phyloP scores from a whole-genome alignment of 2,113 vertebrate genomes.

The Lichenostomus cassidix region DNA sequence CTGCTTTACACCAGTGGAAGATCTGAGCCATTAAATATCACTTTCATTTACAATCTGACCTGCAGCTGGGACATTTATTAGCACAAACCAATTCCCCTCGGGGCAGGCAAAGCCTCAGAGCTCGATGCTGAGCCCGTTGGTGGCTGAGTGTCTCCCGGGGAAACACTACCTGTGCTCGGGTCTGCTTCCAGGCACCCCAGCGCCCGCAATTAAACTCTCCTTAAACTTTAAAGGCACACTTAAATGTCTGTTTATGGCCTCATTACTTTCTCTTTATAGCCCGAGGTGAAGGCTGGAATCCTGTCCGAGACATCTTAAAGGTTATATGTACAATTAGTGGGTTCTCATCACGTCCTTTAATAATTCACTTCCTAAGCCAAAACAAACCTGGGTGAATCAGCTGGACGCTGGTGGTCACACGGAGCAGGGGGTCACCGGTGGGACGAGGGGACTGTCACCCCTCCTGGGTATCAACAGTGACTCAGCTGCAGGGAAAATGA shows the following conservation, averaged over 20 bases:
- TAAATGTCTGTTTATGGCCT: constrained; percentile 68
- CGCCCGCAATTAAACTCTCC: constrained; percentile 60
- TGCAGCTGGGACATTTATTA: constrained; percentile 18
- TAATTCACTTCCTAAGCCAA: constrained; percentile 27
- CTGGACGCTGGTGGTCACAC: rapidly evolving
- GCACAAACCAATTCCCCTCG: not conserved
- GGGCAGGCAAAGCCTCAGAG: not conserved
- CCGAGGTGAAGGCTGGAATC: constrained; percentile 66
- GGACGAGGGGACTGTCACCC: not conserved
- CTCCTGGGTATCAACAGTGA: rapidly evolving
- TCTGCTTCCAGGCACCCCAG: constrained; percentile 20
- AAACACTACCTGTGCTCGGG: not conserved
- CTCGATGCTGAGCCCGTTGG: not conserved
- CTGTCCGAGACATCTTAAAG: constrained; percentile 64
- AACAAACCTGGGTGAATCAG: not conserved
- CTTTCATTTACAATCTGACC: constrained; percentile 44
- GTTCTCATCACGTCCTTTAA: constrained; percentile 39
- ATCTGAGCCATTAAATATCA: not conserved
- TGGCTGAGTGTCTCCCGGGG: not conserved
- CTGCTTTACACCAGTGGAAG: not conserved
- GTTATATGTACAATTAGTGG: constrained; percentile 66
- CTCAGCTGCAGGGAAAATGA: rapidly evolving
- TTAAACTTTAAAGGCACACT: constrained; percentile 73
- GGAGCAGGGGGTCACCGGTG: rapidly evolving
- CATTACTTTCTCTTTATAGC: constrained; percentile 73